These are phyloP conservation scores for Virgularia gustaviana DNA, from an alignment of 92 coral and sea anemone genomes.

Conservation along the genomic window DNA sequence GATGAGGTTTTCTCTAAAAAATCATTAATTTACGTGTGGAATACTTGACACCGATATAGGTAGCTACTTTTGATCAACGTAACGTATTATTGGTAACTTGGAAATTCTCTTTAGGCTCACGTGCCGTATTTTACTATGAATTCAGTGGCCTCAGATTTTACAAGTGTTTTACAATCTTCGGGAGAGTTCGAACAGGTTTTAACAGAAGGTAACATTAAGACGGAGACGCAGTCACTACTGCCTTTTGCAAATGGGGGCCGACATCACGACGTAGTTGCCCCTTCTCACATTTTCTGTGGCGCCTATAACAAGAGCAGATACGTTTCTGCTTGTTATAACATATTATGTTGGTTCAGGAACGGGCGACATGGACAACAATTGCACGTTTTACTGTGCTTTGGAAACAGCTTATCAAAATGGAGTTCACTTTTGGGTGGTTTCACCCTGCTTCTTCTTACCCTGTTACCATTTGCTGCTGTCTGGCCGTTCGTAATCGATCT, in stretches of 20 bases:
- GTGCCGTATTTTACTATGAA: no score
- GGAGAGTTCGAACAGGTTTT: conserved; percentile 9
- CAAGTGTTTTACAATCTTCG: no score
- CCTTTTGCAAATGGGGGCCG: no score
- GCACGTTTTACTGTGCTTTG: conserved; percentile 4
- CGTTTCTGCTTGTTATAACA: conserved; percentile 8
- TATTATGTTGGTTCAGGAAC: conserved; percentile 9
- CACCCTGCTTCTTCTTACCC: neutral
- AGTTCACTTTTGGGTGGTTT: conserved; percentile 11
- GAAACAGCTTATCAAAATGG: conserved; percentile 4
- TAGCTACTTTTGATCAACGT: no score
- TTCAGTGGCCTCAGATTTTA: no score
- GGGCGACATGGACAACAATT: conserved; percentile 9
- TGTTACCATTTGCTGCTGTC: conserved; percentile 21
- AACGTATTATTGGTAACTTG: no score
- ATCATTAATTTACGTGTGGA: no score
- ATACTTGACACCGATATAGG: no score
- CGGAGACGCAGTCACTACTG: neutral
- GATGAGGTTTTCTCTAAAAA: no score
- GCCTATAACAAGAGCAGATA: conserved; percentile 28
- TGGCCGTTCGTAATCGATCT: conserved; percentile 20
- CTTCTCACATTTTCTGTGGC: neutral
- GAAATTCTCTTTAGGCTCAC: no score
- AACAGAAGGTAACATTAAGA: neutral
- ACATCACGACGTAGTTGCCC: no score